Evolutionary conservation across 2,797 vertebrate genomes (phyloP), one percentile per base, ranked within the genome.

Genomic region (Prunella strophiata): DNA sequence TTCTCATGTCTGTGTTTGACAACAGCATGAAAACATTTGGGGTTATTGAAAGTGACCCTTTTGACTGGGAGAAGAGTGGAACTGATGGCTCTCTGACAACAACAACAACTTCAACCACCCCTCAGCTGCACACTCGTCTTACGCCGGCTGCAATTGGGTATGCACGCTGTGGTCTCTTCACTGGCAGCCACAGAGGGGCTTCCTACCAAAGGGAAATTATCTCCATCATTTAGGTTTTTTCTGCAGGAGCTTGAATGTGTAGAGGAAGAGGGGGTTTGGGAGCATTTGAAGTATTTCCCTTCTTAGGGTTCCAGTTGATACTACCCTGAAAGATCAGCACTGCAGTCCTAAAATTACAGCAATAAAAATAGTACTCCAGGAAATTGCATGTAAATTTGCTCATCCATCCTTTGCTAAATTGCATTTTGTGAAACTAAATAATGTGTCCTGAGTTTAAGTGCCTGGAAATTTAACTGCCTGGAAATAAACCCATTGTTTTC

Each of bases 1-100:
- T 99, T 97, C 98, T 99, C 95, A 99, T 99, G 98, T 99, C 99
- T 5, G 98, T 99, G 87, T 99, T 99, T 97, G 99, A 99, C 97
- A 99, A 98, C 91, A 99, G 99, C 97, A 99, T 99, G 98, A 99
- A 99, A 97, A 98, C 98, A 0, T 99, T 98, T 96, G 99, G 99
- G 21, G 98, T 99, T 25, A 98, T 98, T 96, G 99, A 99, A 96
- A 99, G 99, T 32, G 99, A 99, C 86, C 98, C 99, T 15, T 99
- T 99, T 63, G 99, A 99, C 97, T 99, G 99, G 99, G 99, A 99
- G 98, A 98, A 99, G 95, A 99, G 98, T 50, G 98, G 98, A 91
- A 98, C 98, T 23, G 99, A 99, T 10, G 98, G 99, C 84, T 98
- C 98, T 52, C 94, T 99, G 89, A 99, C 98, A 11, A 99, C 99